phyloP scores from a whole-genome alignment of 2,888 invertebrate species.

The Xestia ashworthii region DNA sequence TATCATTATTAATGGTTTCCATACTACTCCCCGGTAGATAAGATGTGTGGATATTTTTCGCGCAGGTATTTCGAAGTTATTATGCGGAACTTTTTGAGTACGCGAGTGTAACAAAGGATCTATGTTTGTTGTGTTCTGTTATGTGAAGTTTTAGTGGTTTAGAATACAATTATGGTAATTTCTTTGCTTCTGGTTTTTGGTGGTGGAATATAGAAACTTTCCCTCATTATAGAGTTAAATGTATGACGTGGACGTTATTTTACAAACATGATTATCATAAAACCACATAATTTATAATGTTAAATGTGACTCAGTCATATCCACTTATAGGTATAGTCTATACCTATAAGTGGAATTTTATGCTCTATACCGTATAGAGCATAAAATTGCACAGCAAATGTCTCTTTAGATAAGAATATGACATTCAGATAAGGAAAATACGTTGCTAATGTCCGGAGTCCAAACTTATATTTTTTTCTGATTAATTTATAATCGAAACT shows the following conservation, averaged over 20 bases:
- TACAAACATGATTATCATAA: not conserved
- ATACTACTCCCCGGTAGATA: conserved; percentile 54
- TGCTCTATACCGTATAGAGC: too few species aligned
- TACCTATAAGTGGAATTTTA: too few species aligned
- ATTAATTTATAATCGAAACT: not conserved
- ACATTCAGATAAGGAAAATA: conserved; percentile 24
- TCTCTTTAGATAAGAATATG: not conserved
- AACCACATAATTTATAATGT: conserved; percentile 1
- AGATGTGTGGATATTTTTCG: conserved; percentile 57
- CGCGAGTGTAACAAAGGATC: conserved; percentile 54
- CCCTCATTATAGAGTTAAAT: conserved; percentile 17
- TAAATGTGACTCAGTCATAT: conserved; percentile 8
- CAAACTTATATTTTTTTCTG: conserved; percentile 15
- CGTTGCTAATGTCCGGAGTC: conserved; percentile 24
- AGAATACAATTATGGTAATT: conserved; percentile 57
- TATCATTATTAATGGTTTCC: conserved; percentile 70
- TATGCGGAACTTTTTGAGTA: conserved; percentile 61
- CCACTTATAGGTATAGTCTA: too few species aligned
- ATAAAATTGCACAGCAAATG: conserved; percentile 16
- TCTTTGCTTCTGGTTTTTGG: conserved; percentile 22
- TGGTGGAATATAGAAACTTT: conserved; percentile 19
- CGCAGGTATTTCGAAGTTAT: conserved; percentile 58
- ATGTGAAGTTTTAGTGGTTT: conserved; percentile 44
- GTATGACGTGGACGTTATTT: not conserved
- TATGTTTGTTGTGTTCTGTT: conserved; percentile 48